Percentiles rank a stretch among this genome's conserved stretches.
These are phyloP conservation scores for Catajapyx aquilonaris DNA, from an alignment of 1,140 invertebrate genomes.

Conservation along the genomic window DNA sequence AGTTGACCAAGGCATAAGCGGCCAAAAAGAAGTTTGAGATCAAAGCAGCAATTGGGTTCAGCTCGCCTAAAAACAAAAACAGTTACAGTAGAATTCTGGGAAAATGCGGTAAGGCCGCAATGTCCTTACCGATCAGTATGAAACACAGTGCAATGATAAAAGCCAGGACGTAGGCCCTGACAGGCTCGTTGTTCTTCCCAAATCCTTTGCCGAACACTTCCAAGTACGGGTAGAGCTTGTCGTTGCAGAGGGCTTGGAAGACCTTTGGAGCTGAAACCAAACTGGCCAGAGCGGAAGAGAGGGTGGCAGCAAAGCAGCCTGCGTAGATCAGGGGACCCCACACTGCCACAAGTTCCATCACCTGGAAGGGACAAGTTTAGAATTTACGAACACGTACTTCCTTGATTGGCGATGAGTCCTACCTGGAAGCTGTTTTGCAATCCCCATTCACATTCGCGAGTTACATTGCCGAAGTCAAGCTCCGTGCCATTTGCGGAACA, in stretches of 20 bases:
- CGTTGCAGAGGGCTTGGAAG: constrained; percentile 87
- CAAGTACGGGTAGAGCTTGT: constrained; percentile 84
- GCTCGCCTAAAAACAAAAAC: constrained; percentile 40
- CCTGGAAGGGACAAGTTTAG: constrained; percentile 26
- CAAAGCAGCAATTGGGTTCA: constrained; percentile 84
- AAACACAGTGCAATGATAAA: constrained; percentile 75
- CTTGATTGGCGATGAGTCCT: constrained; percentile 8
- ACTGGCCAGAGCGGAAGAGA: constrained; percentile 86
- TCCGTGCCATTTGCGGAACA: constrained; percentile 27
- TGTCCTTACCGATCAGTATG: constrained; percentile 57
- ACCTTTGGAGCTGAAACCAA: constrained; percentile 88
- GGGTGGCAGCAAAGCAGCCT: constrained; percentile 87
- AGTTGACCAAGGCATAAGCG: constrained; percentile 92
- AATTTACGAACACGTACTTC: background rate
- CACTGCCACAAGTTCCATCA: constrained; percentile 73
- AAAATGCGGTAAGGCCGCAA: background rate
- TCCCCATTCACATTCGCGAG: constrained; percentile 40
- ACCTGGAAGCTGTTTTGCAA: constrained; percentile 65
- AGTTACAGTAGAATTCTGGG: background rate
- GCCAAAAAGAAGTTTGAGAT: constrained; percentile 98
- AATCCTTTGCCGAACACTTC: constrained; percentile 81
- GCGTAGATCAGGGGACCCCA: constrained; percentile 86
- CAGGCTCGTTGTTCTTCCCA: constrained; percentile 75
- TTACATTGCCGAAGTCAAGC: constrained; percentile 19
- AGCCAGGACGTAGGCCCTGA: constrained; percentile 74